Conservation (phyloP, 2,888 invertebrate genomes). For the Allacma fusca region DNA sequence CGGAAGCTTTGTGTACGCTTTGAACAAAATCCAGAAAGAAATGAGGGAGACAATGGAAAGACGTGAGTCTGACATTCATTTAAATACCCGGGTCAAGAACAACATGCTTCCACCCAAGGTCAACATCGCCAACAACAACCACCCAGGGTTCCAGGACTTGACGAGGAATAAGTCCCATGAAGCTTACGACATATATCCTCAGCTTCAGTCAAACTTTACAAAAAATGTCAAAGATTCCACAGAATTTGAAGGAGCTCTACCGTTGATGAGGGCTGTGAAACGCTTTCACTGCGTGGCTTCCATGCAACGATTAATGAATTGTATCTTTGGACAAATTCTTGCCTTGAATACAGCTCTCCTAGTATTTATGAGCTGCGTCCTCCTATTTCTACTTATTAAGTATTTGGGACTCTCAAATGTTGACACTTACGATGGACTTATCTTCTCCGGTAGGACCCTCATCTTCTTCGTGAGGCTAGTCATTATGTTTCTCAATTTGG, state of each 20-base stretch:
- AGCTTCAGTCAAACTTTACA: background rate
- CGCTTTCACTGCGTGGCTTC: conserved; percentile 54
- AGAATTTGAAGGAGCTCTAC: conserved; percentile 33
- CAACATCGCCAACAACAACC: background rate
- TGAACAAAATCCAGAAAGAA: conserved; percentile 50
- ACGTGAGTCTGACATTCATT: conserved; percentile 13
- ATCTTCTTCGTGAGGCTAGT: conserved; percentile 50
- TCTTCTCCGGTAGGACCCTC: conserved; percentile 41
- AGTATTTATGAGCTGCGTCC: conserved; percentile 53
- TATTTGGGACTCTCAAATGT: conserved; percentile 47
- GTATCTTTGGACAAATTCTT: conserved; percentile 57
- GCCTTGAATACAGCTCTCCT: conserved; percentile 54
- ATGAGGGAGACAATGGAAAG: conserved; percentile 46
- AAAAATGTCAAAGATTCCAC: background rate
- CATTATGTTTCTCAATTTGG: conserved; percentile 55
- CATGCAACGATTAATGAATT: conserved; percentile 57
- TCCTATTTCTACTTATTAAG: conserved; percentile 55
- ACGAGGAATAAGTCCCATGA: background rate
- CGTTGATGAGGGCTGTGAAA: conserved; percentile 53
- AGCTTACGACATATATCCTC: background rate
- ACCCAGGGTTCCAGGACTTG: background rate
- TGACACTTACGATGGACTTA: conserved; percentile 47
- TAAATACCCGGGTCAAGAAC: conserved; percentile 1
- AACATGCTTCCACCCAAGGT: background rate
- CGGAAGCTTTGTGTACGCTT: conserved; percentile 48